Evolutionary conservation across 2,888 invertebrate species (phyloP).

Genomic region (Heteromyza rotundicornis): DNA sequence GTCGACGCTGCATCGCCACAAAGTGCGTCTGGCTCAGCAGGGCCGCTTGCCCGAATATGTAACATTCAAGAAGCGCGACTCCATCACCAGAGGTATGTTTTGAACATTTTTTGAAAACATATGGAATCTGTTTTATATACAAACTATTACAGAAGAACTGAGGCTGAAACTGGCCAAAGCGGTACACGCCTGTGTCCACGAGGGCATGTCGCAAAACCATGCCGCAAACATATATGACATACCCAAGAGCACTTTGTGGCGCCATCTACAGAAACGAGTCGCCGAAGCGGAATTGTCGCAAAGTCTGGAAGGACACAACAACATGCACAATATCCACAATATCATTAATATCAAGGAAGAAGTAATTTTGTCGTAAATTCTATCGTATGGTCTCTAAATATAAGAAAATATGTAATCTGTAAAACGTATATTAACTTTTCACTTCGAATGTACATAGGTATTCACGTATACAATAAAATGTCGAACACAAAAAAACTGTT

Average conservation of each 20-base stretch:
- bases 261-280: slow-evolving; percentile 57
- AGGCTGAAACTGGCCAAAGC: slow-evolving; percentile 58
- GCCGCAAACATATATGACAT: slow-evolving; percentile 60
- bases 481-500: too few relatives aligned
- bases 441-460: too few relatives aligned
- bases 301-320: slow-evolving; percentile 33
- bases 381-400: too few relatives aligned
- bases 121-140: too few relatives aligned
- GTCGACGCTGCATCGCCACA: slow-evolving; percentile 61
- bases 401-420: too few relatives aligned
- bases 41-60: slow-evolving; percentile 59
- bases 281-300: slow-evolving; percentile 35
- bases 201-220: slow-evolving; percentile 62
- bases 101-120: too few relatives aligned
- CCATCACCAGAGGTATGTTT: slow-evolving; percentile 56
- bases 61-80: slow-evolving; percentile 56
- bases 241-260: slow-evolving; percentile 62
- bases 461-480: too few relatives aligned
- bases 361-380: slow-evolving; percentile 40
- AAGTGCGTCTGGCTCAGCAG: slow-evolving; percentile 56
- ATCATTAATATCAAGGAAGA: slow-evolving; percentile 41
- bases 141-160: too few relatives aligned
- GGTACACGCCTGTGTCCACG: slow-evolving; percentile 55
- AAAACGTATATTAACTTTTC: too few relatives aligned
- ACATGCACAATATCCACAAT: too few relatives aligned